Conservation (phyloP, 2,888 invertebrate genomes). For the Apamea crenata region DNA sequence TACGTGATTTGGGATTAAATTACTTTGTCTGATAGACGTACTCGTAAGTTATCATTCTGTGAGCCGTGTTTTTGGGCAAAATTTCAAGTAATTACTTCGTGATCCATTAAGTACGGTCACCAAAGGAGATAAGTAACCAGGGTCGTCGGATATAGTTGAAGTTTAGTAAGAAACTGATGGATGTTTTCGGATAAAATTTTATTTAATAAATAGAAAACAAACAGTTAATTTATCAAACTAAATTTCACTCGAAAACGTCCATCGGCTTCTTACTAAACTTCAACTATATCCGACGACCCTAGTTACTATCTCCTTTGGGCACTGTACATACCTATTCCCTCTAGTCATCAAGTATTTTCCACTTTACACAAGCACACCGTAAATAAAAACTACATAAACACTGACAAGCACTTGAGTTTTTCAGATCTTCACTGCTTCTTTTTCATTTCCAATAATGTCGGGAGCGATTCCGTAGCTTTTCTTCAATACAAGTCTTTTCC, state of each 20-base stretch:
- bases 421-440: not conserved
- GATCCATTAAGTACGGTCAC: not conserved
- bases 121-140: no score
- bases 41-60: not conserved
- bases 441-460: not conserved
- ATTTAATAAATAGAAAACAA: no score
- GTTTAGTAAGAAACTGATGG: no score
- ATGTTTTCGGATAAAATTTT: no score
- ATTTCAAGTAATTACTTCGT: not conserved
- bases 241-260: no score
- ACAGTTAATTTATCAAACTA: no score
- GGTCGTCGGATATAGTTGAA: no score
- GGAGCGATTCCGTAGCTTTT: not conserved
- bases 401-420: no score
- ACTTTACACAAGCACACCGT: not conserved
- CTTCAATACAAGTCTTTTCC: not conserved
- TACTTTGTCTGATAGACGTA: not conserved
- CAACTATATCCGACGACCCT: no score
- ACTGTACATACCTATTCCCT: not conserved
- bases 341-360: not conserved
- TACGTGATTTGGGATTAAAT: constrained; percentile 27
- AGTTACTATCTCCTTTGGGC: no score
- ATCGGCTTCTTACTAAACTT: no score
- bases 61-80: not conserved
- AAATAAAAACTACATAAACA: not conserved